Conservation (phyloP, 2,113 vertebrate genomes). For the Orthonyx spaldingii region DNA sequence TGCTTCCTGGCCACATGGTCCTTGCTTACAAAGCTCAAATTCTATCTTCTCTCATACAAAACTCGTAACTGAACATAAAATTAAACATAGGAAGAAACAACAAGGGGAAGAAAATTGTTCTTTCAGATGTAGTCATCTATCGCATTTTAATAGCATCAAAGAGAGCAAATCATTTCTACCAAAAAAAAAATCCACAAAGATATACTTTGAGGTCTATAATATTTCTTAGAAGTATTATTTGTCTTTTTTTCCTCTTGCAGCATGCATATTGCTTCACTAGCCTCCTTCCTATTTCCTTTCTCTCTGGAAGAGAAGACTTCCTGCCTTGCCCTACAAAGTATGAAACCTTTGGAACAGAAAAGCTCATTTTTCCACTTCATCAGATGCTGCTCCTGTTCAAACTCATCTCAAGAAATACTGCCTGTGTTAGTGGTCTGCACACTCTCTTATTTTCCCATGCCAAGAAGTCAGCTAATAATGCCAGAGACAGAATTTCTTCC, state of each 20-base stretch:
- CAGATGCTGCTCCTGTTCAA: conserved; percentile 44
- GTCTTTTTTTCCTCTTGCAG: not conserved
- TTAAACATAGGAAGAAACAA: not conserved
- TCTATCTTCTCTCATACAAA: not conserved
- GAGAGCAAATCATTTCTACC: not conserved
- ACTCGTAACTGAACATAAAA: not conserved
- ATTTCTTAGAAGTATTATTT: not conserved
- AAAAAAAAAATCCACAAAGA: not conserved
- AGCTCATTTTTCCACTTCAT: conserved; percentile 49
- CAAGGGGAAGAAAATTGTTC: not conserved
- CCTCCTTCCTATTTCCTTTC: not conserved
- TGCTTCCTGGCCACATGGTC: not conserved
- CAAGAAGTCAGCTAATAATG: conserved; percentile 34
- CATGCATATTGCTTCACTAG: not conserved
- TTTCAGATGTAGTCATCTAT: not conserved
- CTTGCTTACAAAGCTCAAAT: not conserved
- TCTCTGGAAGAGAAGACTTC: conserved; percentile 12
- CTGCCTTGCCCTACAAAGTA: conserved; percentile 45
- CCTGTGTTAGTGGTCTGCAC: conserved; percentile 32
- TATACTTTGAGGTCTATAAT: not conserved
- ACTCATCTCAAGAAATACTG: conserved; percentile 42
- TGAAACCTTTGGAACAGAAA: conserved; percentile 51
- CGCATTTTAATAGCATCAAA: not conserved
- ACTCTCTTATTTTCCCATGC: conserved; percentile 43
- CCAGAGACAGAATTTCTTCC: conserved; percentile 36